These are phyloP conservation scores for Mormyrus hasselquistii DNA, from an alignment of 2,797 vertebrate species.

Conservation along the genomic window DNA sequence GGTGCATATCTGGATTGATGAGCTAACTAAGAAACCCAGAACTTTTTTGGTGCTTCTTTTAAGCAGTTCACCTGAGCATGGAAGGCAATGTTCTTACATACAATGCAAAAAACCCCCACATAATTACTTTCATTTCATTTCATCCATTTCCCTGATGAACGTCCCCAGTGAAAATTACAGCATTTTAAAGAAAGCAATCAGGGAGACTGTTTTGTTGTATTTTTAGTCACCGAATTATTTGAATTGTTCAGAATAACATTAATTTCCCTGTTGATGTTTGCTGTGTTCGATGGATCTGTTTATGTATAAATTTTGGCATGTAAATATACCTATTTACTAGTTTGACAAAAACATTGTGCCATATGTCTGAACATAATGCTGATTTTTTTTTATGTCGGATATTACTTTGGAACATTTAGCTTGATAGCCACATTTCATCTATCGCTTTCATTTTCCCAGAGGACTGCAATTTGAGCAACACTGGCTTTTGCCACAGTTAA, in stretches of 20 bases:
- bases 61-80: not conserved
- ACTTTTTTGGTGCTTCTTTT: not conserved
- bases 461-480: not conserved
- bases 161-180: not conserved
- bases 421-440: not conserved
- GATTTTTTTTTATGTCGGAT: not conserved
- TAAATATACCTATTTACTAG: not conserved
- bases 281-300: not conserved
- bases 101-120: not conserved
- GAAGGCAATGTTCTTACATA: not conserved
- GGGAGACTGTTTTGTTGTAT: not conserved
- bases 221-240: not conserved
- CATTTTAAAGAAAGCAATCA: slow-evolving; percentile 10
- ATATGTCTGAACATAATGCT: not conserved
- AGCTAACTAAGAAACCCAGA: not conserved
- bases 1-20: not conserved
- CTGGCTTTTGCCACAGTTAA: not conserved
- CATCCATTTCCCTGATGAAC: not conserved
- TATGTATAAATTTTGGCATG: not conserved
- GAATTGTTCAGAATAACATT: not conserved
- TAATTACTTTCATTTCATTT: not conserved
- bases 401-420: not conserved
- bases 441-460: not conserved
- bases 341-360: not conserved
- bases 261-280: not conserved